These are phyloP conservation scores for Aphodius granarius DNA, from an alignment of 2,888 invertebrate genomes.

Conservation along the genomic window DNA sequence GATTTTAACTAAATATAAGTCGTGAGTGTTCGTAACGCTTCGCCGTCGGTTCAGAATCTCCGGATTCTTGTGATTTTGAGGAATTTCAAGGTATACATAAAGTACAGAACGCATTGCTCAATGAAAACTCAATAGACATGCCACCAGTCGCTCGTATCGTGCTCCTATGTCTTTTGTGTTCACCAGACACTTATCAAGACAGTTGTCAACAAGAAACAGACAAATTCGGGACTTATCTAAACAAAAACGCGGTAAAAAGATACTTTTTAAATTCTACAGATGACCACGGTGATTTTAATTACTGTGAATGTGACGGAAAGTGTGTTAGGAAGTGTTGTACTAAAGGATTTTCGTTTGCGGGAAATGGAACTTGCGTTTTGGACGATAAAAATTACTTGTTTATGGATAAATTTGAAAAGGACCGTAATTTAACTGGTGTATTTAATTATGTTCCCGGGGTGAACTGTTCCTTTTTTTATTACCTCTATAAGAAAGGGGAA, in stretches of 20 bases:
- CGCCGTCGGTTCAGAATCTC: not conserved
- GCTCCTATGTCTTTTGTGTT: not conserved
- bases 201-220: not conserved
- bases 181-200: not conserved
- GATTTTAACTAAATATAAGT: no score
- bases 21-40: not conserved
- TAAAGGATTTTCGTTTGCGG: slow-evolving; percentile 20
- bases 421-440: not conserved
- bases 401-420: slow-evolving; percentile 10
- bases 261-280: not conserved
- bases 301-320: not conserved
- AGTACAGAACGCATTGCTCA: not conserved
- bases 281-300: not conserved
- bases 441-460: slow-evolving; percentile 20
- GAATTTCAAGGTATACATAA: not conserved
- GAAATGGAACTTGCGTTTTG: slow-evolving; percentile 13
- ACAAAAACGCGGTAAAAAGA: not conserved
- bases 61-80: not conserved
- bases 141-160: not conserved
- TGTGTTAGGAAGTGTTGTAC: slow-evolving; percentile 24
- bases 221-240: not conserved
- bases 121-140: not conserved
- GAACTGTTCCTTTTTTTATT: slow-evolving; percentile 14
- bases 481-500: not conserved
- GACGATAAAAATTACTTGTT: slow-evolving; percentile 12